Evolutionary conservation across 2,888 invertebrate genomes (phyloP).

Genomic region (Ochropleura leucogaster): DNA sequence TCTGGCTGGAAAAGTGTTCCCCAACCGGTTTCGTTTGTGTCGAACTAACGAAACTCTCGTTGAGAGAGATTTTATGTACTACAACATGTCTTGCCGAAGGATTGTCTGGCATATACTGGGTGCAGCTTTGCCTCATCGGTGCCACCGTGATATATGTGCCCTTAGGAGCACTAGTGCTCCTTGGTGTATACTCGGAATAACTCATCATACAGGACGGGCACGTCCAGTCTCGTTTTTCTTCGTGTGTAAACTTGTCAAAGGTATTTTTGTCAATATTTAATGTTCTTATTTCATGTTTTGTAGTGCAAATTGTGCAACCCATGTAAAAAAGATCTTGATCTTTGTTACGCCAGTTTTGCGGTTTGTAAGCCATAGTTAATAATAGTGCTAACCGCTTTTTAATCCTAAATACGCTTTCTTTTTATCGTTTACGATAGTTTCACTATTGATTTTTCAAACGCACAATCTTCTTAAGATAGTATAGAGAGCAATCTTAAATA

Average conservation of each 20-base stretch:
- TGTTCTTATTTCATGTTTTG: constrained; percentile 22
- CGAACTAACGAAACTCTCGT: neutral
- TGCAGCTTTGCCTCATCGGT: neutral
- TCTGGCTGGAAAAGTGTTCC: neutral
- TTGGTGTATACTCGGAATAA: neutral
- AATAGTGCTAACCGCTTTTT: neutral
- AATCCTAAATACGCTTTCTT: no score
- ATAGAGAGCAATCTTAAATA: no score
- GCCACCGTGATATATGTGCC: neutral
- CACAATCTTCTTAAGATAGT: no score
- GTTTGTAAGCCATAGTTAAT: constrained; percentile 17
- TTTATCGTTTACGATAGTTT: neutral
- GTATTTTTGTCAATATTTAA: neutral
- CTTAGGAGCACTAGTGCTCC: neutral
- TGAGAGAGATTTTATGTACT: neutral
- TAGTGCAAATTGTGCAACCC: constrained; percentile 21
- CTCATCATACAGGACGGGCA: constrained; percentile 1
- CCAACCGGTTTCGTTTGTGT: neutral
- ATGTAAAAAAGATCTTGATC: constrained; percentile 1
- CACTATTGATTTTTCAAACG: neutral
- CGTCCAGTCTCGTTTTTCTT: constrained; percentile 9
- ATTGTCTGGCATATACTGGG: neutral
- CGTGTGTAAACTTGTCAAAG: constrained; percentile 8
- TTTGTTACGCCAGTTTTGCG: constrained; percentile 3
- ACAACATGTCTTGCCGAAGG: neutral